Base-by-base conservation (phyloP, 2,797 vertebrate genomes). In the Urocyon cinereoargenteus region DNA sequence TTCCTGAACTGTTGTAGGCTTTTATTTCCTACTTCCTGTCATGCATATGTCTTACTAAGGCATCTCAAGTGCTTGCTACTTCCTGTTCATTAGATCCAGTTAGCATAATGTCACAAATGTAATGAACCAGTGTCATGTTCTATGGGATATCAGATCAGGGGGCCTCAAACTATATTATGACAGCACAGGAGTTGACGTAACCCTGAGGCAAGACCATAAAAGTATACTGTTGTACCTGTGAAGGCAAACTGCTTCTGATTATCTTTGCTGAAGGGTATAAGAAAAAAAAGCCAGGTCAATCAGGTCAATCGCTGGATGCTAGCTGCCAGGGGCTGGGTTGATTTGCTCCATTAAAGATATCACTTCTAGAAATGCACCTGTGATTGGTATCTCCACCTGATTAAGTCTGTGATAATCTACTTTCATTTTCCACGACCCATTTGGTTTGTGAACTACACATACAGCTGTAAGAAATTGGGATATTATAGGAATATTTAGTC, bases 371-470 rank as follows among this genome's bases (percentile, higher is more conserved):
- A 70, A 75, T 62, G 53, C 62, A 75, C 49, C 84, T 93, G 6
- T 62, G 78, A 94, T 78, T 61, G 26, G n/a, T 83, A 36, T 95
- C 64, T 82, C 51, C 57, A 91, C 31, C 68, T 94, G 90, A 93
- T 94, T 93, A 94, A 61, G 49, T 94, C 73, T 91, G 62, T 73
- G 93, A 86, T 90, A 78, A 86, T 89, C 55, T 66, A 31, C 40
- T 92, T 85, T 93, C 83, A 90, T 86, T 94, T 94, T 94, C 83
- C 53, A 75, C 10, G 51, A 91, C 24, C 59, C 94, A 94, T 97
- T 97, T 93, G 68, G 45, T 88, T 92, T 96, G 53, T 86, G 86
- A 89, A 86, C n/a, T 68, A 89, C 62, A 95, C 24, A 86, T 9
- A 78, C 6, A 90, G 61, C 64, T 77, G 72, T 59, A 79, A 89